Base-by-base conservation (phyloP, 2,797 vertebrate genomes). In the Gouania willdenowi region DNA sequence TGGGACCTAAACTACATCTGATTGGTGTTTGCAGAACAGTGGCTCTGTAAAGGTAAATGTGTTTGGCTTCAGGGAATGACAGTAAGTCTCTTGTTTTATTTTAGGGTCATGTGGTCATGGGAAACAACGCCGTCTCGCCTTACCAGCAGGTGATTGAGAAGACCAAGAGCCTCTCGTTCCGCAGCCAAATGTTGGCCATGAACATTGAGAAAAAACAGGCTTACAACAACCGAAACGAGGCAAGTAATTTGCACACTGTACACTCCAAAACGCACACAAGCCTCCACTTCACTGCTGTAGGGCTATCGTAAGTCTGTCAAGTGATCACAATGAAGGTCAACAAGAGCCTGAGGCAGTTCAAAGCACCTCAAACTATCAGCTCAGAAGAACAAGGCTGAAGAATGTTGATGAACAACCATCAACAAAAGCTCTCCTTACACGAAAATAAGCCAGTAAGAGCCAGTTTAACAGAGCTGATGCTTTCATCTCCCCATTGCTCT, bases 141-240 rank as follows among this genome's bases (percentile, higher is more conserved):
- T 97, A 97, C 51, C 95, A 97, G 44, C 95, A 98, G 88, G 95
- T 97, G 58, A 98, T 97, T 35, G 94, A 98, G 75, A 98, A 98
- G 78, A 97, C 94, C 46, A 97, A 98, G 88, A 97, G 93, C 62
- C 79, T 97, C 48, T 95, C 94, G 3, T 97, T 98, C 79, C 92
- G 94, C 29, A 96, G 95, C 59, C 95, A 97, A 56, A 94, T 97
- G 93, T 44, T 98, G 83, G 92, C 93, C n/a, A 94, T 97, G 92
- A 96, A 98, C 85, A 97, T 95, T 22, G 94, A 98, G 79, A 97
- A 97, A 88, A 94, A 92, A 71, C 53, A 92, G 78, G 92, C 89
- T 50, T 89, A 93, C 69, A 92, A 89, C 63, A 93, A 89, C 82
- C 90, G 92, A 53, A 90, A 91, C 34, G 94, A 98, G 93, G 94